Conservation (phyloP, 2,113 vertebrate species). For the Saimiri boliviensis region DNA sequence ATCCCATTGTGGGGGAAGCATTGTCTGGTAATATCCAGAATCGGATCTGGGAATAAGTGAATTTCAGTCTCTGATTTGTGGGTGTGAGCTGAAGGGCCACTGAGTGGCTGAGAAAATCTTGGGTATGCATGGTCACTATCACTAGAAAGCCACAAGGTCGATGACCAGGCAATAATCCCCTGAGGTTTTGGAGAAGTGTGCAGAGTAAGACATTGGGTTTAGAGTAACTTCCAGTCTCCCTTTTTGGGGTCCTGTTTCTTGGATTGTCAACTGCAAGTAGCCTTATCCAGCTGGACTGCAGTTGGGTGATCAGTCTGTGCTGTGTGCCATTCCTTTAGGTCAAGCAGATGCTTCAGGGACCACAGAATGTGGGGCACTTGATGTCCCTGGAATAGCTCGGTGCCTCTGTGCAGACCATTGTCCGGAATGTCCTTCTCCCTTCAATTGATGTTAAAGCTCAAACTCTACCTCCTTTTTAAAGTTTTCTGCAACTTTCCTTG, state of each 20-base stretch:
- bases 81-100: neutral
- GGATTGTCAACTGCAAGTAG: neutral
- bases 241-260: neutral
- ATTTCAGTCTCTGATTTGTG: neutral
- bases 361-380: neutral
- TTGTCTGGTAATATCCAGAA: neutral
- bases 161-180: neutral
- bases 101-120: neutral
- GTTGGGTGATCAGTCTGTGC: neutral
- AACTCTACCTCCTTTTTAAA: neutral
- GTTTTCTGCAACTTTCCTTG: neutral
- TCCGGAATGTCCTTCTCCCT: neutral
- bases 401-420: too few relatives aligned
- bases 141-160: neutral
- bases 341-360: too few relatives aligned
- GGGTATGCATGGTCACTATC: neutral
- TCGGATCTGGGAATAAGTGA: too few relatives aligned
- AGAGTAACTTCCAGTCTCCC: neutral
- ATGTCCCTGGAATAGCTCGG: neutral
- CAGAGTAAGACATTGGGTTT: neutral
- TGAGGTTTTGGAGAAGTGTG: neutral
- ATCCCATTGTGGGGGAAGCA: too few relatives aligned
- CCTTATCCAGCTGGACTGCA: neutral
- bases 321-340: neutral
- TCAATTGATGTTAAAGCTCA: neutral